Base-by-base conservation (phyloP, 2,888 invertebrate species). In the Hemicrepidius hirtus region DNA sequence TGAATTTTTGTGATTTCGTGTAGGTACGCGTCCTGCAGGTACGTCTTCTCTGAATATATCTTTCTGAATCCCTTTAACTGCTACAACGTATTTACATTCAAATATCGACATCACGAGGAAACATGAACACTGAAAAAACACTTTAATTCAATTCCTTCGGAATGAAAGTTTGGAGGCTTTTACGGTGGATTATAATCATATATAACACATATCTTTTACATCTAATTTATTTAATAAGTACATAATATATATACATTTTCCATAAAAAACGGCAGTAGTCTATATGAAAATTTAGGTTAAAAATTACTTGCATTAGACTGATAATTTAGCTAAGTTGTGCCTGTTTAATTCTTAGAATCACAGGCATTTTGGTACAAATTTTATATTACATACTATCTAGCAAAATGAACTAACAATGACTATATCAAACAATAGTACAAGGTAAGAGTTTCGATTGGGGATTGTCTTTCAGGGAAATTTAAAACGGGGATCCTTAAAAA, bases 351-450 rank as follows among this genome's bases (percentile, higher is more conserved):
- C 59, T 40, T 16, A 68, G 60, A 55, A 68, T 68, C 68, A 68
- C 68, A 68, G 57, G 68, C 68, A 57, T 16, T 57, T 70, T 70
- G 65, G 70, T 70, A 70, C 70, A 70, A 64, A 70, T 65, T 49
- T 57, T 62, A 69, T 41, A 63, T 68, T 50, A 63, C 28, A 28
- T 41, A 46, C 57, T 65, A 64, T 41, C 59, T 71, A 71, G 50
- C 65, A 40, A 60, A 66, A 59, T 46, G 32, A 49, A 68, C 41
- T 57, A 66, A 57, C 44, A 67, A 16, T 57, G 41, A 50, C 21
- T 55, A 18, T 55, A 32, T 57, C 28, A 66, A 66, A 55, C 44
- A 18, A 37, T 50, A 66, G 9, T 57, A 57, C 20, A 57, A 10
- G 13, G 57, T 5, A 20, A 41, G 41, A 44, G 24, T 60, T 60